A percentile compares a stretch with the other conserved stretches of the same genome.
phyloP scores from a whole-genome alignment of 2,888 invertebrate species.

The Erpobdella octoculata region DNA sequence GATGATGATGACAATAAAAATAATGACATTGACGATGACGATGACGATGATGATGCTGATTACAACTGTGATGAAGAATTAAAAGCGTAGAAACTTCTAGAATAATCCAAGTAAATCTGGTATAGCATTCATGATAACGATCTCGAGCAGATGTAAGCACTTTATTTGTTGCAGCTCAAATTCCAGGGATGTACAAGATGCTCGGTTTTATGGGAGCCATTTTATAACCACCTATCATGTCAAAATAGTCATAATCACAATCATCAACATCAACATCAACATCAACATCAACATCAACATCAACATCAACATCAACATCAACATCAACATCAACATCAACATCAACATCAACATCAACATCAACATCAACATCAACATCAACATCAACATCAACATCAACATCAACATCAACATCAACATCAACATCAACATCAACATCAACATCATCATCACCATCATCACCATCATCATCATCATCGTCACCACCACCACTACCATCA shows the following conservation, averaged over 20 bases:
- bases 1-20: not conserved
- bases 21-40: not conserved
- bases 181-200: too few relatives aligned
- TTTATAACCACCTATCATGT: not conserved
- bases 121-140: too few relatives aligned
- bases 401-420: constrained; percentile 24
- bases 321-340: constrained; percentile 15
- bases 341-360: not conserved
- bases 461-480: constrained; percentile 24
- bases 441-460: constrained; percentile 26
- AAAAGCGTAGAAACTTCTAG: too few relatives aligned
- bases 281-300: constrained; percentile 17
- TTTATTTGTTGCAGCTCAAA: too few relatives aligned
- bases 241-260: not conserved
- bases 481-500: constrained; percentile 8
- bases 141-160: too few relatives aligned
- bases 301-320: constrained; percentile 21
- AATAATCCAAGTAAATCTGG: too few relatives aligned
- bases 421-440: not conserved
- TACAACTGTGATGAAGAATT: not conserved
- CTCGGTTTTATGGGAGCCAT: too few relatives aligned
- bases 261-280: not conserved
- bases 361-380: not conserved
- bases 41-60: not conserved
- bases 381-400: constrained; percentile 10